Evolutionary conservation across 1,140 invertebrate species (phyloP), one percentile per base, ranked within the genome.

Genomic region (Samia ricini): DNA sequence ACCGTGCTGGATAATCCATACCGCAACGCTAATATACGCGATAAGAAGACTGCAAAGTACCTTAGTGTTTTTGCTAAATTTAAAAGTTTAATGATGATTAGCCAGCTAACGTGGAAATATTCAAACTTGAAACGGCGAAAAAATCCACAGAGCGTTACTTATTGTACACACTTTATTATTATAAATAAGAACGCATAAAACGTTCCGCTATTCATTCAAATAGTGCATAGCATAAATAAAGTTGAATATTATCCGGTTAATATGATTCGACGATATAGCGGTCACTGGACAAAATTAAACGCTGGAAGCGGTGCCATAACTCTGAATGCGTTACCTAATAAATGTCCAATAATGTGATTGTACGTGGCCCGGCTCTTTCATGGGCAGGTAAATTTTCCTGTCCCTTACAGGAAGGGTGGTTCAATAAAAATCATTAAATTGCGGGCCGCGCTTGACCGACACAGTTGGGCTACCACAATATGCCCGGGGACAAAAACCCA

Each of bases 391-490:
- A 78, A 81, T 78, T 71, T 75, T 70, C 71, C 70, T 59, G 64
- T 66, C 66, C 74, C 67, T 68, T 68, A 56, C 61, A 66, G 66
- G 67, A 68, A 73, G 64, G 60, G 51, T 66, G 68, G 66, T 66
- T 65, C 66, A 75, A 78, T 81, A 81, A 81, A 81, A 74, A 78
- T 76, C 76, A 77, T 81, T 76, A 78, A 75, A 76, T 73, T 75
- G 74, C 74, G 71, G 69, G 59, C 20, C 69, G 56, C 69, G 72
- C 69, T 72, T 78, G 71, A 74, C 70, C 74, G 64, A 49, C 49
- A 56, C 65, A 57, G 56, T 60, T 26, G 66, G 63, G 22, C 54
- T 20, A 63, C 70, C 71, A 68, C 70, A 78, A 76, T 77, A 72
- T 71, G 71, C 63, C 49, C 52, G 55, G 57, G 61, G 42, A 59